These are phyloP conservation scores for Tragelaphus scriptus DNA, from an alignment of 2,113 vertebrate species.

Conservation along the genomic window DNA sequence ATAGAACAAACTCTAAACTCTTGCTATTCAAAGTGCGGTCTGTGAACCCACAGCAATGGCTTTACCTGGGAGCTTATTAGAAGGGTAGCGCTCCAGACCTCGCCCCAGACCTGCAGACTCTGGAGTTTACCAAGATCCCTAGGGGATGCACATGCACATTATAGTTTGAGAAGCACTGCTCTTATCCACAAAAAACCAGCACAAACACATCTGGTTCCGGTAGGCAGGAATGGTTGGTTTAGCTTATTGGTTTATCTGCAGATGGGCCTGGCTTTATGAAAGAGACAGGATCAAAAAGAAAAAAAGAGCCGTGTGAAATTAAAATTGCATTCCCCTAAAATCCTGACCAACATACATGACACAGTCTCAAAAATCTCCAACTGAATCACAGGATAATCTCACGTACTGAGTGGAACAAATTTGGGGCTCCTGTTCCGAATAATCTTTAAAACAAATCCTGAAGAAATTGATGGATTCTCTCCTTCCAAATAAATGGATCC, in stretches of 20 bases:
- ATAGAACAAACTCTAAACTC: not conserved
- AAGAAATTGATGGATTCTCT: not conserved
- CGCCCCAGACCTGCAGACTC: not conserved
- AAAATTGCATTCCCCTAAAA: not conserved
- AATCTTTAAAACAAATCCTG: not conserved
- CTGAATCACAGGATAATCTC: not conserved
- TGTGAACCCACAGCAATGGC: not conserved
- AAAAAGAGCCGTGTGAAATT: not conserved
- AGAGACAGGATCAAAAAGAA: not conserved
- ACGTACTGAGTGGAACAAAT: not conserved
- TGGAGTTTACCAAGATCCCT: not conserved
- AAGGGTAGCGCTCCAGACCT: not conserved
- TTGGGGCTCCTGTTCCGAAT: not conserved
- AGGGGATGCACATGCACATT: not conserved
- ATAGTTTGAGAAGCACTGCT: not conserved
- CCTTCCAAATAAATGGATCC: not conserved
- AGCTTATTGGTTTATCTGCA: not conserved
- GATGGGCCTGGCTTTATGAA: not conserved
- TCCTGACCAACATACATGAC: not conserved
- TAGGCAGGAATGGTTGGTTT: not conserved
- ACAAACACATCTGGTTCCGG: not conserved
- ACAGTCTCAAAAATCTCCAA: not conserved
- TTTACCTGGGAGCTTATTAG: not conserved
- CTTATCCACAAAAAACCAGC: not conserved
- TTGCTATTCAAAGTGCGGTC: not conserved